phyloP scores from a whole-genome alignment of 2,888 invertebrate species.

The Hemithea aestivaria region DNA sequence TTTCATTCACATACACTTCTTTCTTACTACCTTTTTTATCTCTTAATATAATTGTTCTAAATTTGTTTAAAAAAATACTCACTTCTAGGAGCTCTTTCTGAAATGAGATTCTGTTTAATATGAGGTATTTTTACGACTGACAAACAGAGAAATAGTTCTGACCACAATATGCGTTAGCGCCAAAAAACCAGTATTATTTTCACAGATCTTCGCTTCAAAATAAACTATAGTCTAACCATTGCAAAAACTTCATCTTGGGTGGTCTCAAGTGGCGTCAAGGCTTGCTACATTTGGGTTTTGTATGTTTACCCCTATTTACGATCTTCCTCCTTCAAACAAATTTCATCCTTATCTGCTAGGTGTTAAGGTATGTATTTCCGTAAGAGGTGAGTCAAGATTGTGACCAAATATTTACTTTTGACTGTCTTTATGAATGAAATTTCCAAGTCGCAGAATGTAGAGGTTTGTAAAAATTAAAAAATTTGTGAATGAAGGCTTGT shows the following conservation, averaged over 20 bases:
- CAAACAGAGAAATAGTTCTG: slow-evolving; percentile 1
- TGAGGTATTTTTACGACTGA: no score
- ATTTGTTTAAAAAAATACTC: no score
- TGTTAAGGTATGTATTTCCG: slow-evolving; percentile 20
- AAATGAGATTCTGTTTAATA: no score
- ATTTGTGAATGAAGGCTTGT: slow-evolving; percentile 12
- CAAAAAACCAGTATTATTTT: slow-evolving; percentile 46
- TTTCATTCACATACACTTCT: no score
- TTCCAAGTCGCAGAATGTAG: slow-evolving; percentile 51
- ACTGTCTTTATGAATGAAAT: slow-evolving; percentile 73
- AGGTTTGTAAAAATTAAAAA: slow-evolving; percentile 26
- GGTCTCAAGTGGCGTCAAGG: slow-evolving; percentile 71
- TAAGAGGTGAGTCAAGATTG: slow-evolving; percentile 35
- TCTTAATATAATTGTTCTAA: no score
- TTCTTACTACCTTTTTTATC: no score
- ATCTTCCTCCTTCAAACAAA: slow-evolving; percentile 15
- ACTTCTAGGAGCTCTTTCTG: no score
- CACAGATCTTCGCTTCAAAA: slow-evolving; percentile 49
- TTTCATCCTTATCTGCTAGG: slow-evolving; percentile 5
- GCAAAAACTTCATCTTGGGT: slow-evolving; percentile 69
- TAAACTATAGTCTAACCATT: slow-evolving; percentile 54
- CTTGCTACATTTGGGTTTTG: slow-evolving; percentile 57
- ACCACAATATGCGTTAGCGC: slow-evolving; percentile 6
- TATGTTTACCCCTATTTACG: slow-evolving; percentile 51
- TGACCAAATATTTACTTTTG: slow-evolving; percentile 65